Evolutionary conservation across 1,140 invertebrate genomes (phyloP).

Genomic region (Tetragnatha versicolor): DNA sequence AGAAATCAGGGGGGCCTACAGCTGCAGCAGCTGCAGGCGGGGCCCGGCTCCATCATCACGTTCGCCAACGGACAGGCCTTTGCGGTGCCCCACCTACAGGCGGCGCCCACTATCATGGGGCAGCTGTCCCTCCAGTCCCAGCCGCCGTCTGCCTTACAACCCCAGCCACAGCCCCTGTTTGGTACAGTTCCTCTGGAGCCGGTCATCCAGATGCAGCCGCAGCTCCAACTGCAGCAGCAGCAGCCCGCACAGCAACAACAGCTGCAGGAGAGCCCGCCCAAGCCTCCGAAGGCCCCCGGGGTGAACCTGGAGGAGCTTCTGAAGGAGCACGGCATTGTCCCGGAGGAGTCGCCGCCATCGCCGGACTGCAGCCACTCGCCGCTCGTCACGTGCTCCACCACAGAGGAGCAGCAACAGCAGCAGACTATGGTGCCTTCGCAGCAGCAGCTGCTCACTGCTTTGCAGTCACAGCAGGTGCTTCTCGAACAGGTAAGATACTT

Average conservation of each 20-base stretch:
- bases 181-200: constrained; percentile 52
- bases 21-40: constrained; percentile 67
- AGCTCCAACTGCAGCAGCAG: constrained; percentile 16
- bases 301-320: constrained; percentile 60
- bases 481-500: constrained; percentile 39
- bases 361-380: constrained; percentile 52
- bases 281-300: constrained; percentile 40
- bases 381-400: constrained; percentile 27
- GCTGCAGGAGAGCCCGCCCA: constrained; percentile 18
- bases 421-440: constrained; percentile 17
- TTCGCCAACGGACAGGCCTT: constrained; percentile 59
- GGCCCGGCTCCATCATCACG: constrained; percentile 66
- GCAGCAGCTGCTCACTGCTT: constrained; percentile 15
- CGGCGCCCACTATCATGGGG: constrained; percentile 32
- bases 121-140: constrained; percentile 52
- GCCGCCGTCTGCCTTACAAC: constrained; percentile 53
- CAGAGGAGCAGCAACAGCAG: constrained; percentile 27
- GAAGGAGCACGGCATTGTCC: constrained; percentile 59
- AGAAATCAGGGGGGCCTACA: constrained; percentile 57
- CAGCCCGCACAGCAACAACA: constrained; percentile 32
- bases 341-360: constrained; percentile 50
- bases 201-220: constrained; percentile 4
- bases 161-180: constrained; percentile 39
- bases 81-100: constrained; percentile 46
- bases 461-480: constrained; percentile 12